A percentile compares a stretch with the other conserved stretches of the same genome.
These are phyloP conservation scores for Vireo altiloquus DNA, from an alignment of 2,113 vertebrate genomes.

Conservation along the genomic window DNA sequence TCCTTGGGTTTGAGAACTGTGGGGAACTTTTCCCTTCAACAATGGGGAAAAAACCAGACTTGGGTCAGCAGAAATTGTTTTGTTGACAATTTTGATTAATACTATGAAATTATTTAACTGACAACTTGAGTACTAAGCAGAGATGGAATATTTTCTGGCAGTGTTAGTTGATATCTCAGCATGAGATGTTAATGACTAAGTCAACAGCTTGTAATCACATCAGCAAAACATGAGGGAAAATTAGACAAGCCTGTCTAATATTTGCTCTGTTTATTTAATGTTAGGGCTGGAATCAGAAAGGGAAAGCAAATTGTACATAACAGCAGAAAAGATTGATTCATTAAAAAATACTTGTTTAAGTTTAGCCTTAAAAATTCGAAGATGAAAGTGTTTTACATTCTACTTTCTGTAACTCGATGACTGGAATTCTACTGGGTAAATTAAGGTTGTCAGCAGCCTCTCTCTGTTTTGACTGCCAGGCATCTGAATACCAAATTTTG, in stretches of 20 bases:
- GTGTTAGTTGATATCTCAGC: not conserved
- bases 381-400: not conserved
- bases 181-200: not conserved
- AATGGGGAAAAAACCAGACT: not conserved
- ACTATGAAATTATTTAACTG: not conserved
- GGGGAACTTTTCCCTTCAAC: not conserved
- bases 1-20: not conserved
- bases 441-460: not conserved
- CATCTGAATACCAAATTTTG: not conserved
- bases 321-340: not conserved
- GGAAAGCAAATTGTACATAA: not conserved
- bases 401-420: not conserved
- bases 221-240: not conserved
- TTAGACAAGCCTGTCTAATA: not conserved
- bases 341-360: not conserved
- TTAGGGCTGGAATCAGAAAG: not conserved
- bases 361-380: not conserved
- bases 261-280: slow-evolving; percentile 3
- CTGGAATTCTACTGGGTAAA: not conserved
- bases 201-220: not conserved
- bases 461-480: not conserved
- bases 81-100: not conserved
- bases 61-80: not conserved
- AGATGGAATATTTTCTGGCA: not conserved
- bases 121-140: not conserved